Conservation (phyloP, 2,888 invertebrate genomes). For the Hirtodrosophila confusa region DNA sequence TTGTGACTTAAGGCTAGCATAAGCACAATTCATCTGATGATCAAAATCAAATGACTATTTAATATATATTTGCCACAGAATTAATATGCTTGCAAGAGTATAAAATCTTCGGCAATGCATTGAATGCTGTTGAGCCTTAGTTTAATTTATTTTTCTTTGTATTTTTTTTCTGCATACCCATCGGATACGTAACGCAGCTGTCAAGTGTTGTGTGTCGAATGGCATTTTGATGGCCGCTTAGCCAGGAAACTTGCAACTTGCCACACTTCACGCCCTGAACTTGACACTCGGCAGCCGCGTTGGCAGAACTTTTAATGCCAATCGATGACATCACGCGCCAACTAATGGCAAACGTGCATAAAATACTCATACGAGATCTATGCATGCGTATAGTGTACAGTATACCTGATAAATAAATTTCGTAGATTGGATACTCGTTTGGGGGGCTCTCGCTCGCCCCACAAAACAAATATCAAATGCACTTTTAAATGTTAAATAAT, state of each 20-base stretch:
- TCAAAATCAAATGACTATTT: no score
- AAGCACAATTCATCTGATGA: no score
- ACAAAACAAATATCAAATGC: constrained; percentile 51
- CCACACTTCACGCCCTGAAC: constrained; percentile 44
- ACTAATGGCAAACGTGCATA: constrained; percentile 62
- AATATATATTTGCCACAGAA: background rate
- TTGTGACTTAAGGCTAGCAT: no score
- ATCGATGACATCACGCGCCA: constrained; percentile 61
- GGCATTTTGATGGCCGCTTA: constrained; percentile 57
- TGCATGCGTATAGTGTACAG: constrained; percentile 20
- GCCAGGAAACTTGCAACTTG: constrained; percentile 41
- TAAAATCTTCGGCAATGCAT: background rate
- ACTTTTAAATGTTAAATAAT: constrained; percentile 67
- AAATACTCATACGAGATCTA: constrained; percentile 41
- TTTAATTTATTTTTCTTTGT: background rate
- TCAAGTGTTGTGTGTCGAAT: constrained; percentile 35
- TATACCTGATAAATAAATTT: constrained; percentile 9
- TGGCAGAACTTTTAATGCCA: constrained; percentile 36
- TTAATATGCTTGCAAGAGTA: constrained; percentile 7
- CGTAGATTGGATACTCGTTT: constrained; percentile 42
- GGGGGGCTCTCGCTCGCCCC: constrained; percentile 47
- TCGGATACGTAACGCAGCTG: constrained; percentile 49
- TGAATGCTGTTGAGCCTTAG: background rate
- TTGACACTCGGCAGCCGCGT: constrained; percentile 49
- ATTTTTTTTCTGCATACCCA: constrained; percentile 2